Evolutionary conservation across 2,888 invertebrate species (phyloP).

Genomic region (Euzophera pinguis): DNA sequence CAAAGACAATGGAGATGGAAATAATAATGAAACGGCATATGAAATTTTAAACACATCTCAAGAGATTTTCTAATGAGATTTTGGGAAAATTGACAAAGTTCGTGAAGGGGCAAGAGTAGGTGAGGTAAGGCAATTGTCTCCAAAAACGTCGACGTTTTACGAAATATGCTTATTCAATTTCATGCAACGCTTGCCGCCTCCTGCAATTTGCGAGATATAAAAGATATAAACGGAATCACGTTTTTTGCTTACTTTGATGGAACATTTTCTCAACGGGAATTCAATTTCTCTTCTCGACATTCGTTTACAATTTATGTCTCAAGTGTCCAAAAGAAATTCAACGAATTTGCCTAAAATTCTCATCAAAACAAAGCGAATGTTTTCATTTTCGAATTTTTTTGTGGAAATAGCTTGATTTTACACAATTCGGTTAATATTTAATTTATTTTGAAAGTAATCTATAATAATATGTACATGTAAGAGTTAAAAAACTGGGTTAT

Average conservation of each 20-base stretch:
- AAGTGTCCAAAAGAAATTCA: slow-evolving; percentile 36
- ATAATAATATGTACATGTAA: neutral
- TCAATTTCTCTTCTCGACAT: slow-evolving; percentile 71
- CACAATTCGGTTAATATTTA: neutral
- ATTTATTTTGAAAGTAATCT: neutral
- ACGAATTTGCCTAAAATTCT: slow-evolving; percentile 2
- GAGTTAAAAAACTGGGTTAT: slow-evolving; percentile 61
- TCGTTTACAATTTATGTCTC: slow-evolving; percentile 67
- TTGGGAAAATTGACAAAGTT: slow-evolving; percentile 78
- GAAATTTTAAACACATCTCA: slow-evolving; percentile 52
- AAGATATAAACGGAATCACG: slow-evolving; percentile 80
- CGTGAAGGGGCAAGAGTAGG: slow-evolving; percentile 75
- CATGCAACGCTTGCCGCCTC: slow-evolving; percentile 80
- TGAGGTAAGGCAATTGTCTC: slow-evolving; percentile 81
- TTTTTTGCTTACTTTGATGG: slow-evolving; percentile 80
- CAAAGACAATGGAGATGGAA: slow-evolving; percentile 17
- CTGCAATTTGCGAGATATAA: slow-evolving; percentile 81
- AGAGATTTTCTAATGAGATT: slow-evolving; percentile 74
- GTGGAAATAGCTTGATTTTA: no score
- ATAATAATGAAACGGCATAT: slow-evolving; percentile 24
- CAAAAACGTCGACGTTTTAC: slow-evolving; percentile 79
- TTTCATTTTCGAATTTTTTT: no score
- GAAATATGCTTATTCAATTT: slow-evolving; percentile 81
- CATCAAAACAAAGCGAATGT: neutral
- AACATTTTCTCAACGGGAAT: slow-evolving; percentile 77